phyloP scores from a whole-genome alignment of 2,888 invertebrate species.

The Campoplex capitator region DNA sequence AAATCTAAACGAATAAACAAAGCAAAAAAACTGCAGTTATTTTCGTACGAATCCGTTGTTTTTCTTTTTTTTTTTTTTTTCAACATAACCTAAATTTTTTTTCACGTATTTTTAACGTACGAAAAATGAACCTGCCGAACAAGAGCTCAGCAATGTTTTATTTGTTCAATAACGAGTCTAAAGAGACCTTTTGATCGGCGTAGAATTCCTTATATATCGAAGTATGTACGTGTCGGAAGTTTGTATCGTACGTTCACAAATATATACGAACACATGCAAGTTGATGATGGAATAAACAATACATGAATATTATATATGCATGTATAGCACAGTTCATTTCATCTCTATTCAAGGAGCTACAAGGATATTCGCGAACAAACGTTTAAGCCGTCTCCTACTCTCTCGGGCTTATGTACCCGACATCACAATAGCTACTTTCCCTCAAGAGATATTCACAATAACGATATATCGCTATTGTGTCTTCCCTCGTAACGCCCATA shows the following conservation, averaged over 20 bases:
- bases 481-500: background rate
- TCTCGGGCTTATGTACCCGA: constrained; percentile 30
- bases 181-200: background rate
- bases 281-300: constrained; percentile 40
- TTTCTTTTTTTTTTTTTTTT: no score
- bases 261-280: background rate
- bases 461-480: constrained; percentile 20
- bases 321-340: constrained; percentile 28
- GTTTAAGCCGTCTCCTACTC: constrained; percentile 20
- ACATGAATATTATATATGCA: constrained; percentile 36
- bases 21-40: background rate
- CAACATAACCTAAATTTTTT: no score
- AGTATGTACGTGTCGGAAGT: background rate
- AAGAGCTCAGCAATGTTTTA: no score
- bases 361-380: constrained; percentile 49
- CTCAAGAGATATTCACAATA: constrained; percentile 42
- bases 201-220: background rate
- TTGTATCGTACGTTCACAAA: background rate
- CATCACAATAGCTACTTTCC: constrained; percentile 47
- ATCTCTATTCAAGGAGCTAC: constrained; percentile 41
- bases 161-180: no score
- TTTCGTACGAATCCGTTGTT: no score
- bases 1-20: background rate
- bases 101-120: no score
- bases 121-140: no score